Conservation (phyloP, 2,113 vertebrate species). For the Prochilodus magdalenae region DNA sequence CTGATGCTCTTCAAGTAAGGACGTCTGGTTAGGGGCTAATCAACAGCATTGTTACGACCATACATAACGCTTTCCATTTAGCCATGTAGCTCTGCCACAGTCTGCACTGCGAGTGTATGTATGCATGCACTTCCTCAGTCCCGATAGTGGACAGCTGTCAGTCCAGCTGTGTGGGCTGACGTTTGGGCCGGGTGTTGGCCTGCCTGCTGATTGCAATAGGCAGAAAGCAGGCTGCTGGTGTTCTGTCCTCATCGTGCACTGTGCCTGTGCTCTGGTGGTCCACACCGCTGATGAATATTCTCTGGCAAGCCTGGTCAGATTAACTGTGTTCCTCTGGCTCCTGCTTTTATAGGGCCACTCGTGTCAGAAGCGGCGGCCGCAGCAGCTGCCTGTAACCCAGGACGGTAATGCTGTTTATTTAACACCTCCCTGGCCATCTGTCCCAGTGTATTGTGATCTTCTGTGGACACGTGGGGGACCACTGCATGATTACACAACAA, state of each 20-base stretch:
- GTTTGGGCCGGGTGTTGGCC: conserved; percentile 39
- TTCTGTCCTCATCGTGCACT: conserved; percentile 10
- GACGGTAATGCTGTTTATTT: conserved; percentile 73
- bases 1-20: conserved; percentile 48
- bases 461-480: conserved; percentile 58
- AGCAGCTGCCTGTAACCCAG: conserved; percentile 70
- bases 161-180: conserved; percentile 30
- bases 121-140: conserved; percentile 15
- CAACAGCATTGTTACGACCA: conserved; percentile 39
- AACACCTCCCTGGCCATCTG: conserved; percentile 74
- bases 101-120: conserved; percentile 9
- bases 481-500: conserved; percentile 70
- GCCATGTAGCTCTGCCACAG: background rate
- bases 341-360: conserved; percentile 2
- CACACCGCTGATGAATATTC: conserved; percentile 41
- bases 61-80: conserved; percentile 37
- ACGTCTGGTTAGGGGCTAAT: conserved; percentile 23
- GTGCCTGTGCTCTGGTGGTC: background rate
- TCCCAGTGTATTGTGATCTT: conserved; percentile 67
- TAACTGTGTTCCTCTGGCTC: background rate
- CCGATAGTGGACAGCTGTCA: conserved; percentile 25
- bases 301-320: conserved; percentile 47
- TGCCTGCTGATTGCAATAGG: conserved; percentile 14
- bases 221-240: background rate
- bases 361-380: conserved; percentile 50